Evolutionary conservation across 2,888 invertebrate species (phyloP).

Genomic region (Papilio protenor): DNA sequence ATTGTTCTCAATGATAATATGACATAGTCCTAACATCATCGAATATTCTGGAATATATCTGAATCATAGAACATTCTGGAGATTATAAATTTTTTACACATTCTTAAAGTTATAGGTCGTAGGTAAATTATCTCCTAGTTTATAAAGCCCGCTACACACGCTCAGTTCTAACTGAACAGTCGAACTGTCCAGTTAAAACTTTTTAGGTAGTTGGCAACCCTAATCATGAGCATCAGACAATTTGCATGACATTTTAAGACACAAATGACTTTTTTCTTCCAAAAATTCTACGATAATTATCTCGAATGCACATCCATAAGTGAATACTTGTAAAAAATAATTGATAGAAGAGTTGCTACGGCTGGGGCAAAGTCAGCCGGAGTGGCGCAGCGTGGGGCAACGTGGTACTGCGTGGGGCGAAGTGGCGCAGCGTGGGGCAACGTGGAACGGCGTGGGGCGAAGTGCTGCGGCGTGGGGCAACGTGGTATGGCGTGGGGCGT

Average conservation of each 20-base stretch:
- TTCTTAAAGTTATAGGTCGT: slow-evolving; percentile 5
- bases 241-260: too few relatives aligned
- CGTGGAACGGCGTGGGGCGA: not conserved
- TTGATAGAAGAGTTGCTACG: slow-evolving; percentile 16
- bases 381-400: not conserved
- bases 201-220: too few relatives aligned
- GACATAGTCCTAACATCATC: slow-evolving; percentile 8
- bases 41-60: not conserved
- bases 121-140: not conserved
- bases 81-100: not conserved
- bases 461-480: too few relatives aligned
- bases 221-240: too few relatives aligned
- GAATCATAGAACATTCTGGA: not conserved
- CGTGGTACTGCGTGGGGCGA: too few relatives aligned
- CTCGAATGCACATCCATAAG: not conserved
- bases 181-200: too few relatives aligned
- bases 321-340: slow-evolving; percentile 12
- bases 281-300: not conserved
- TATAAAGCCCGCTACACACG: not conserved
- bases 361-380: not conserved
- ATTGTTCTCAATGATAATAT: slow-evolving; percentile 15
- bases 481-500: slow-evolving; percentile 59
- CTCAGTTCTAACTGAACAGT: too few relatives aligned
- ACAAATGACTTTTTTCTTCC: too few relatives aligned
- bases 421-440: not conserved